These are phyloP conservation scores for Leptopterna dolabrata DNA, from an alignment of 2,888 invertebrate genomes.

Conservation along the genomic window DNA sequence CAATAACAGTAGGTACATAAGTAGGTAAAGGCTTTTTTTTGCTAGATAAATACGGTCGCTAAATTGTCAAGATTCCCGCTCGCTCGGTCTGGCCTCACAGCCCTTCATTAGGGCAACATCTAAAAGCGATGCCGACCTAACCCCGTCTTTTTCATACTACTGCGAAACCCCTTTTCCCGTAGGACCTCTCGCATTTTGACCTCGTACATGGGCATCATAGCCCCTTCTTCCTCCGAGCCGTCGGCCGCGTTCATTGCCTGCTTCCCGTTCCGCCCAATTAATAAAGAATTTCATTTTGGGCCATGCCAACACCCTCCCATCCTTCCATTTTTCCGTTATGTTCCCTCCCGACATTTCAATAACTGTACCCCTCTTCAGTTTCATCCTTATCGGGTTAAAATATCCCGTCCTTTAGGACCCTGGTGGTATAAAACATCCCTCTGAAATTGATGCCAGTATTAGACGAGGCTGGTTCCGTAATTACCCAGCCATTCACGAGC, in stretches of 20 bases:
- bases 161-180: background rate
- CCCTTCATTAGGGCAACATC: background rate
- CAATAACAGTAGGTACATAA: background rate
- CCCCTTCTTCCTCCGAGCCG: background rate
- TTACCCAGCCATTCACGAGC: no score
- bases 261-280: background rate
- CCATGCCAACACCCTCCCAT: background rate
- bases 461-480: no score
- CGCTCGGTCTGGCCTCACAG: background rate
- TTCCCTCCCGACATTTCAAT: background rate
- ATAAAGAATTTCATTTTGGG: constrained; percentile 17
- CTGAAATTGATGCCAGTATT: no score
- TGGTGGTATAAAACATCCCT: no score
- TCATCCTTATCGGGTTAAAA: background rate
- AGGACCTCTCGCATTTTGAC: background rate
- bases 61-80: background rate
- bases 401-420: no score
- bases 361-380: background rate
- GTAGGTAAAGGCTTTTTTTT: background rate
- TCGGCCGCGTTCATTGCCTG: background rate
- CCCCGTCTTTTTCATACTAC: background rate
- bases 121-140: background rate
- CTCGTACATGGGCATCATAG: background rate
- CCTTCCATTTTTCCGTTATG: background rate
- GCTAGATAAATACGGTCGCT: background rate